Base-by-base conservation (phyloP, 1,140 invertebrate genomes). In the Trichonephila clavipes region DNA sequence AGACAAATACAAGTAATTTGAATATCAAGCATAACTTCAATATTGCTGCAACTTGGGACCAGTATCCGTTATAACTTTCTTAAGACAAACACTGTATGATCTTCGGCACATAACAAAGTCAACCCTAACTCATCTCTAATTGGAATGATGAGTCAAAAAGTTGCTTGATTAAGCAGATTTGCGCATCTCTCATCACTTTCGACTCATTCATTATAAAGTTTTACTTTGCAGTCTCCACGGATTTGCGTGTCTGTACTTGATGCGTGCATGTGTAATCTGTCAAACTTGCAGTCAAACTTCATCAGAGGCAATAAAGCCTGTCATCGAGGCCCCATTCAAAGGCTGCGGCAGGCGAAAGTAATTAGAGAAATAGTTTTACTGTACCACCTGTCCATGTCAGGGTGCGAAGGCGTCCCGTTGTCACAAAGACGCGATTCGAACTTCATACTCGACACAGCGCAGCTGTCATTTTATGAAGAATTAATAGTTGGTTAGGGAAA, bases 281-380 rank as follows among this genome's bases (percentile, higher is more conserved):
- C 86, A 88, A 40, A 64, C 40, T n/a, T 28, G n/a, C 34, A 40
- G 62, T 88, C 86, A 64, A 40, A 62, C 28, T 64, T 88, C 62
- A 64, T 88, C 44, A 58, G 44, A 40, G 40, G 88, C 88, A 89
- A 89, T 89, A 72, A 77, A 72, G 66, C 66, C 51, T 89, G 88
- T 89, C 88, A 88, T 21, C 40, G 66, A 6, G 44, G 18, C 58
- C 86, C 34, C 62, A 61, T 85, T 85, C n/a, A 24, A 62, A 66
- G 34, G 14, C 86, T 62, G 58, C 18, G 2, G 28, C 66, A 77
- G 16, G 77, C 64, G 51, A 82, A 81, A 90, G 77, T 90, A 90
- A 90, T 90, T 90, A 90, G 72, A 58, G 18, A 18, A 90, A 82
- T 90, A 72, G 77, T 81, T 90, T 82, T 62, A 51, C 69, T 90